Base-by-base conservation (phyloP, 2,113 vertebrate genomes). In the Chunga burmeisteri region DNA sequence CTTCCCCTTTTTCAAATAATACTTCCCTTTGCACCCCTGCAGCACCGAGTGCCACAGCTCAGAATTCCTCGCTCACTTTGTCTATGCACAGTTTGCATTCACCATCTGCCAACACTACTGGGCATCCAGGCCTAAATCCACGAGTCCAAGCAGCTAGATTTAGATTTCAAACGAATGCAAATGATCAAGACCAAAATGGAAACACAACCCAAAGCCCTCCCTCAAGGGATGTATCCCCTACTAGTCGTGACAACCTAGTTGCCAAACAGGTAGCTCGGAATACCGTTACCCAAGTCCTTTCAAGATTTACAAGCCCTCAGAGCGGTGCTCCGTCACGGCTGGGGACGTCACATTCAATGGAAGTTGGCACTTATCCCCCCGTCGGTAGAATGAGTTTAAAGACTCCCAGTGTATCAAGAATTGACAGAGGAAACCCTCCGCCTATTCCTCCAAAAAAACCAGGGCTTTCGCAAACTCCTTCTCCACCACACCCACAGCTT, bases 381-480 rank as follows among this genome's bases (percentile, higher is more conserved):
- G 97, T 97, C 0, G 89, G 98, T 88, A 98, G 98, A 93, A 98
- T 97, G 47, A 95, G 98, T 95, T 90, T 99, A 96, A 99, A 99
- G 98, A 99, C 99, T 67, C 99, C 99, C 9, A 98, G 98, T 9
- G 98, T 97, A 82, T 98, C 99, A 81, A 97, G 99, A 96, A 99
- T 99, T 84, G 99, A 99, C 98, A 98, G 99, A 97, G 99, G 99
- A 96, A 99, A 99, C 94, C 99, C 99, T 93, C 99, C 99, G 65
- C 99, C 99, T 23, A 99, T 99, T 97, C 99, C 99, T 96, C 99
- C 99, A 92, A 99, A 99, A 98, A 99, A 99, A 90, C 99, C 99
- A 88, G 99, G 99, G 97, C 99, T 99, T 75, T 99, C 99, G 55
- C 99, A 99, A 94, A 99, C 99, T 95, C 99, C 99, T 75, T 99